Base-by-base conservation (phyloP, 2,113 vertebrate species). In the Procapra przewalskii region DNA sequence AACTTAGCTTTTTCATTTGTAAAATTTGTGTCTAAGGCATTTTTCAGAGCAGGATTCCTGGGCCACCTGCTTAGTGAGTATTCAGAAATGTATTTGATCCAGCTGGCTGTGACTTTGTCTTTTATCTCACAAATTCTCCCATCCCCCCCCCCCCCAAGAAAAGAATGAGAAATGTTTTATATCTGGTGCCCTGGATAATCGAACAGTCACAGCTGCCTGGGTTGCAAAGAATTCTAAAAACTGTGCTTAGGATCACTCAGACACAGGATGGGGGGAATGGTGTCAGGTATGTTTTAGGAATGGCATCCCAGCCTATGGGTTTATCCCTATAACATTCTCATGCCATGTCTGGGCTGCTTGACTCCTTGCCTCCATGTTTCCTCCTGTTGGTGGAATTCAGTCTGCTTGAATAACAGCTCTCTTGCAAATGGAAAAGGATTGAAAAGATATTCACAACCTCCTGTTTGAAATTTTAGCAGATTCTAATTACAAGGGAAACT, bases 1-100 rank as follows among this genome's bases (percentile, higher is more conserved):
- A 97, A 97, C 77, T 48, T 96, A 75, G 91, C 91, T 91, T 97
- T 57, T 85, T 97, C 54, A 54, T 96, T 97, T 97, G 94, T 91
- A 71, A 95, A 97, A 95, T 95, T 85, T 97, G 95, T 97, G 91
- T 93, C 81, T n/a, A 88, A 82, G 64, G 14, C 23, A 40, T 83
- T 90, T 95, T 95, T 89, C 43, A 17, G 50, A 83, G 50, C 64
- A 85, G 90, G 31, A 4, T 52, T 59, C 71, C 89, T 71, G 77
- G 80, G 88, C 59, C 91, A 96, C 81, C 33, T 86, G 84, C 83
- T 60, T 97, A 52, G 80, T 92, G 67, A 91, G 60, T 55, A 87
- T 86, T 87, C 43, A 83, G 83, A 98, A 94, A 96, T 92, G 15
- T 71, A 60, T 93, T 77, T 54, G 25, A 94, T 86, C 84, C 19